Evolutionary conservation across 2,888 invertebrate species (phyloP).

Genomic region (Alloscopus bannaensis): DNA sequence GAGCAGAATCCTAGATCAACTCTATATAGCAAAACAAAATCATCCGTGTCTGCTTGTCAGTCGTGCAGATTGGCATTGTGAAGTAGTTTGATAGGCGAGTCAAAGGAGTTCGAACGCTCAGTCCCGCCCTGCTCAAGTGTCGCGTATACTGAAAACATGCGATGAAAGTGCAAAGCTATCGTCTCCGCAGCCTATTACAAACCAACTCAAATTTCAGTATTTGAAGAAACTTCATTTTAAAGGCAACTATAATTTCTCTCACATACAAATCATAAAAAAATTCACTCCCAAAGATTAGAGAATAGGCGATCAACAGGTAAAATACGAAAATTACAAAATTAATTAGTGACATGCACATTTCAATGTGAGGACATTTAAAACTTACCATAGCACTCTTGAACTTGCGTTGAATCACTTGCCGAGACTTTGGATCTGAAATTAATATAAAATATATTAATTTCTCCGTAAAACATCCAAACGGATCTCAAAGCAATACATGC

Average conservation of each 20-base stretch:
- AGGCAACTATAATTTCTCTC: too few species aligned
- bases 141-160: conserved; percentile 86
- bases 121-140: too few species aligned
- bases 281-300: too few species aligned
- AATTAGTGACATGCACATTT: too few species aligned
- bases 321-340: too few species aligned
- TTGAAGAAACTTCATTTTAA: too few species aligned
- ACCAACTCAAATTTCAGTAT: too few species aligned
- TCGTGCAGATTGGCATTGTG: conserved; percentile 2
- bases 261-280: too few species aligned
- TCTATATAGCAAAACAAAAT: neutral
- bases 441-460: conserved; percentile 4
- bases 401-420: conserved; percentile 96
- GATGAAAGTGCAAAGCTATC: conserved; percentile 86
- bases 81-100: neutral
- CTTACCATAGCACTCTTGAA: conserved; percentile 99
- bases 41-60: neutral
- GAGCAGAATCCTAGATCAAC: neutral
- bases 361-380: too few species aligned
- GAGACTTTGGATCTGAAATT: conserved; percentile 93
- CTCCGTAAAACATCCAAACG: neutral
- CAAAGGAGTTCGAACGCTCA: conserved; percentile 66
- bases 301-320: too few species aligned
- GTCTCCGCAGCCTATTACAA: conserved; percentile 81
- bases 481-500: too few species aligned